Base-by-base conservation (phyloP, 2,113 vertebrate species). In the Tetraodon nigroviridis region DNA sequence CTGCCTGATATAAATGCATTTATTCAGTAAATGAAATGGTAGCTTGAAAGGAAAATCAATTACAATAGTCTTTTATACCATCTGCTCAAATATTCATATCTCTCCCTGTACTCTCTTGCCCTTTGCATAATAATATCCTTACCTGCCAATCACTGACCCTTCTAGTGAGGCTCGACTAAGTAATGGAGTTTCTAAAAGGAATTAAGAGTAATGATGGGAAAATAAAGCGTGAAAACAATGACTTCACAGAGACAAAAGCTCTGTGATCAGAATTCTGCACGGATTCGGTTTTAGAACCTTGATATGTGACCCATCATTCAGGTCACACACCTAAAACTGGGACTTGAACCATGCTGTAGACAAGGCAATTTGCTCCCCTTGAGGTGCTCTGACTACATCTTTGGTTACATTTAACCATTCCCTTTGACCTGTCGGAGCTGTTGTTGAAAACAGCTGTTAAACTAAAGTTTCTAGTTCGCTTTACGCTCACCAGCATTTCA, bases 1-100 rank as follows among this genome's bases (percentile, higher is more conserved):
- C 29, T 49, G 56, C 40, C 74, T 52, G 51, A 79, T 82, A 79
- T 75, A 22, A 74, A 79, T 55, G 54, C 75, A 80, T 88, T 89
- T 87, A 86, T 88, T 86, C 71, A 66, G 57, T 83, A 93, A 92
- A 93, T 83, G 87, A 93, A 91, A 86, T 79, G 59, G 80, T 82
- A 78, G 75, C 79, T 82, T 77, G 84, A 77, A 74, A 88, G 86
- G 87, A 88, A 91, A 93, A 93, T 92, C 92, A 93, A 90, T 93
- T 90, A 90, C 82, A 74, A 54, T 22, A 88, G 86, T 85, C 86
- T 87, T 89, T 92, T 88, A 88, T 89, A 84, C 85, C 70, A 71
- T 86, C 86, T 88, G 78, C 88, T 93, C 85, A 86, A 62, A 76
- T 84, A 90, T 92, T 92, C 89, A 86, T 55, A 88, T 87, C 84